Conservation (phyloP, 2,888 invertebrate genomes). For the Yponomeuta sedellus region DNA sequence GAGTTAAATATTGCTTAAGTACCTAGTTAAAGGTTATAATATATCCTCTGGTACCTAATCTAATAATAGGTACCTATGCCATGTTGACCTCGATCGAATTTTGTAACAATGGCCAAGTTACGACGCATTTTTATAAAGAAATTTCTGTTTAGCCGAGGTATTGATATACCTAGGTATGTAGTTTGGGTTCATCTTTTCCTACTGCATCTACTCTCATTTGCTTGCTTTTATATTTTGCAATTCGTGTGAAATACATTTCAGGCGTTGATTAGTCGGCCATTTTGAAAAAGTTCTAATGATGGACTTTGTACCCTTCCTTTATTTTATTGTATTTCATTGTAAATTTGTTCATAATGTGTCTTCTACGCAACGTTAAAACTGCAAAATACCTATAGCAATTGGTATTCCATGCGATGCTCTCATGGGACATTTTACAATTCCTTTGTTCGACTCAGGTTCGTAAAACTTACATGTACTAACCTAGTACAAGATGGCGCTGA, state of each 20-base stretch:
- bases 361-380: too few species aligned
- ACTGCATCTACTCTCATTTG: too few species aligned
- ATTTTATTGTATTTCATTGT: too few species aligned
- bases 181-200: too few species aligned
- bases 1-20: slow-evolving; percentile 36
- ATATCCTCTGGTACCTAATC: slow-evolving; percentile 9
- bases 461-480: background rate
- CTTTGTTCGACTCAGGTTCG: background rate
- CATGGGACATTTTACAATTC: background rate
- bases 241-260: too few species aligned
- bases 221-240: too few species aligned
- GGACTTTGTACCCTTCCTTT: background rate
- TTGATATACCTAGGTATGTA: background rate
- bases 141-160: background rate
- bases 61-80: background rate
- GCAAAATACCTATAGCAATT: too few species aligned
- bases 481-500: background rate
- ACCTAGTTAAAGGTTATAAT: slow-evolving; percentile 9
- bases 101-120: background rate
- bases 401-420: too few species aligned
- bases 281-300: background rate
- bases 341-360: background rate
- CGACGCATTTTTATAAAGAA: background rate
- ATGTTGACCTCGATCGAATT: background rate
- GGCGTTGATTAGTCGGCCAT: background rate